Base-by-base conservation (phyloP, 1,140 invertebrate genomes). In the Lutraria rhynchaena region DNA sequence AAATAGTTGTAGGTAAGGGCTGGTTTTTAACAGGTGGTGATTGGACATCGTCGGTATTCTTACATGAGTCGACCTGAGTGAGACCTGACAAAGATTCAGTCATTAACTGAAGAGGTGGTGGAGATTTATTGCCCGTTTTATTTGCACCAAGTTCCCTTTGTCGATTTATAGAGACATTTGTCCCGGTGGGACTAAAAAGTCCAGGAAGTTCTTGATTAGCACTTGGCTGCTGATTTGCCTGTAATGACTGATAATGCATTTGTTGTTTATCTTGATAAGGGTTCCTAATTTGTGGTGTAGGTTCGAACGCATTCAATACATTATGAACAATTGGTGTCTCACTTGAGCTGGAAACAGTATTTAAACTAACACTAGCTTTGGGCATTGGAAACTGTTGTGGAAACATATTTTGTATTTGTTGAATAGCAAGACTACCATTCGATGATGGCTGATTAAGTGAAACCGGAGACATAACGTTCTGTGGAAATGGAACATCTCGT, bases 171-270 rank as follows among this genome's bases (percentile, higher is more conserved):
- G 58, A 11, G 17, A 75, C 57, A 75, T 35, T 75, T 60, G 57
- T 44, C 7, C 75, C 61, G 13, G 76, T 70, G 9, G 76, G 76
- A 44, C 49, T 80, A 57, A 69, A 80, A 11, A 80, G 22, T 46
- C 76, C 76, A 37, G 76, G 76, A 41, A 80, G 46, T 46, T 80
- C 76, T 46, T 80, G 76, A 33, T 80, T 80, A 35, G 76, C 76
- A 80, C 24, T 70, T 19, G 44, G 65, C 11, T 11, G 41, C 13
- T 67, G 35, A 29, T 67, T 67, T 65, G 35, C 19, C n/a, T n/a
- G n/a, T n/a, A n/a, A n/a, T 24, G 61, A 65, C 9, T 17, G 22
- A 5, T 44, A 24, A 2, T 37, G 31, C 33, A 61, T 35, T 37
- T 4, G 3, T n/a, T 61, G 35, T n/a, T n/a, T n/a, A n/a, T n/a